Conservation (phyloP, 2,888 invertebrate genomes). For the Drosophila crucigera region DNA sequence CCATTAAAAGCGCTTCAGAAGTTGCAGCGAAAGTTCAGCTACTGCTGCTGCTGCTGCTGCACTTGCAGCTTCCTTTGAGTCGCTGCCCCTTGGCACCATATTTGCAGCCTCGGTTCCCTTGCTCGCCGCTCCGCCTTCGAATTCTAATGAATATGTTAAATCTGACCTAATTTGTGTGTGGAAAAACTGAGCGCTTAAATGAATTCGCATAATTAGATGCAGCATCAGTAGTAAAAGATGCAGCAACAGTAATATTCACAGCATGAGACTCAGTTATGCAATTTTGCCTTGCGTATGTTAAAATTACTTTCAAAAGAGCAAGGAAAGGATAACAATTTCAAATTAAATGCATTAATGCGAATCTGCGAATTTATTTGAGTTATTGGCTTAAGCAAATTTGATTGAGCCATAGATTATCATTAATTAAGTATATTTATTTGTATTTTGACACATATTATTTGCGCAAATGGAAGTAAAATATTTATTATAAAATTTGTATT, state of each 20-base stretch:
- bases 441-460: neutral
- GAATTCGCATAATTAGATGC: slow-evolving; percentile 81
- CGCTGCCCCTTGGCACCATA: slow-evolving; percentile 54
- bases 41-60: slow-evolving; percentile 26
- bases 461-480: neutral
- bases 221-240: slow-evolving; percentile 19
- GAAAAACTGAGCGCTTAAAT: slow-evolving; percentile 69
- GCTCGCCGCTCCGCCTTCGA: slow-evolving; percentile 6
- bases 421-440: neutral
- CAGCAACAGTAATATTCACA: slow-evolving; percentile 22
- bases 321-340: neutral
- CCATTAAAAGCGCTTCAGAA: slow-evolving; percentile 76
- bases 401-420: neutral
- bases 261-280: slow-evolving; percentile 26
- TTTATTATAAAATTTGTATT: neutral
- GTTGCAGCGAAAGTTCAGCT: slow-evolving; percentile 51
- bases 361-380: slow-evolving; percentile 13
- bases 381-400: neutral
- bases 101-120: slow-evolving; percentile 14
- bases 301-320: neutral
- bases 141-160: slow-evolving; percentile 80
- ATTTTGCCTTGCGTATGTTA: slow-evolving; percentile 13
- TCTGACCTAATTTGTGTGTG: slow-evolving; percentile 73
- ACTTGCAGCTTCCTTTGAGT: slow-evolving; percentile 69
- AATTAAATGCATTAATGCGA: slow-evolving; percentile 6